phyloP scores from a whole-genome alignment of 2,888 invertebrate species.

The Hermodice carunculata region DNA sequence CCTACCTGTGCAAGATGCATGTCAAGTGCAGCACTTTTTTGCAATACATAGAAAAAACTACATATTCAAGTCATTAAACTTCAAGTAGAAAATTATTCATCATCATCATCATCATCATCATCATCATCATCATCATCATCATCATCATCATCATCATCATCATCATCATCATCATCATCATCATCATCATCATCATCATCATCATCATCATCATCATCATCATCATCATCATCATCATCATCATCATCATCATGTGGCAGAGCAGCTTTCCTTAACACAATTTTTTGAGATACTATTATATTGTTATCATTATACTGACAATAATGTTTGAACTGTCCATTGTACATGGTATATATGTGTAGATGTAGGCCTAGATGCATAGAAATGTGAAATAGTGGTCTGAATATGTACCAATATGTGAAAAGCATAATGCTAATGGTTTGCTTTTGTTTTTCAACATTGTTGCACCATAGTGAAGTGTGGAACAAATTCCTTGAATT shows the following conservation, averaged over 20 bases:
- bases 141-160: conserved; percentile 26
- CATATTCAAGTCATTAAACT: too few relatives aligned
- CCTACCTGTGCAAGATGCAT: too few relatives aligned
- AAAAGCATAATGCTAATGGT: background rate
- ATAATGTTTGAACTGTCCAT: background rate
- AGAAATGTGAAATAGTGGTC: background rate
- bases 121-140: conserved; percentile 22
- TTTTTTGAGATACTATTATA: too few relatives aligned
- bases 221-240: too few relatives aligned
- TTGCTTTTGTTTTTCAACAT: background rate
- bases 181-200: conserved; percentile 24
- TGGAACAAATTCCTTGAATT: conserved; percentile 99
- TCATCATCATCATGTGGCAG: background rate
- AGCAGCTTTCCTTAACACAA: too few relatives aligned
- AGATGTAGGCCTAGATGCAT: background rate
- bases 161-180: conserved; percentile 25
- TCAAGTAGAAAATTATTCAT: conserved; percentile 6
- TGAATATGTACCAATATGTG: background rate
- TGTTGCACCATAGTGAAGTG: conserved; percentile 79
- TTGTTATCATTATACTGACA: too few relatives aligned
- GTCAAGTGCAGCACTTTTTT: too few relatives aligned
- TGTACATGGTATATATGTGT: conserved; percentile 11
- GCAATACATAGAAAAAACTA: too few relatives aligned
- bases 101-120: too few relatives aligned
- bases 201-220: too few relatives aligned